Evolutionary conservation across 2,797 vertebrate genomes (phyloP), one percentile per base, ranked within the genome.

Genomic region (Falco naumanni): DNA sequence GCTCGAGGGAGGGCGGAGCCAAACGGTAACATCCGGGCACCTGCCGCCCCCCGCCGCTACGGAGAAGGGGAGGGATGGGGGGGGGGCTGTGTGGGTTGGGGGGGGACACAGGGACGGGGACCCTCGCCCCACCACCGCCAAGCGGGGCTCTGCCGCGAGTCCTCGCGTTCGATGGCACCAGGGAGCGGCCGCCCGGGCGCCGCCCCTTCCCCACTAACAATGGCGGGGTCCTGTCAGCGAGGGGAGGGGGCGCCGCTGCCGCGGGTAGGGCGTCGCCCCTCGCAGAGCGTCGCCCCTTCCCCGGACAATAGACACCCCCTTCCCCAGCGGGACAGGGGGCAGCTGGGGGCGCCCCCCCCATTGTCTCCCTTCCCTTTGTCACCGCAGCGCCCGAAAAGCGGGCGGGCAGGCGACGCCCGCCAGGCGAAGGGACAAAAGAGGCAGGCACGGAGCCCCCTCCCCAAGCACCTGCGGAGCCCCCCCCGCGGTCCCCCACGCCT

Each of bases 21-120:
- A 98, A 97, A 37, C 97, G 91, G 97, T 95, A 89, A 94, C 82
- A 97, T 96, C 96, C 96, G 95, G 97, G 96, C 95, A 93, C 96
- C 96, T 76, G 96, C 82, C 96, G 78, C 72, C 84, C 77, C 85
- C 77, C 72, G 53, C 78, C 71, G 76, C 21, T 10, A 8, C 17
- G n/a, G 15, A 37, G 19, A 41, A 29, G 29, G 60, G 16, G 34
- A 57, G 16, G 29, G 43, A 25, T 1, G 39, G 13, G 29, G 28
- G n/a, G n/a, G 8, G 22, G 10, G 6, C 10, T 13, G 33, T 10
- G 37, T 10, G 37, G 37, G 37, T 37, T 37, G 37, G 37, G 37
- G 37, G 37, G 37, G 37, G 37, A 10, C 37, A 37, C 37, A 37
- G 16, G 14, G 9, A n/a, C 10, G 5, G 20, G 9, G 15, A 16